phyloP scores from a whole-genome alignment of 2,888 invertebrate genomes.

The Lithophane socia region DNA sequence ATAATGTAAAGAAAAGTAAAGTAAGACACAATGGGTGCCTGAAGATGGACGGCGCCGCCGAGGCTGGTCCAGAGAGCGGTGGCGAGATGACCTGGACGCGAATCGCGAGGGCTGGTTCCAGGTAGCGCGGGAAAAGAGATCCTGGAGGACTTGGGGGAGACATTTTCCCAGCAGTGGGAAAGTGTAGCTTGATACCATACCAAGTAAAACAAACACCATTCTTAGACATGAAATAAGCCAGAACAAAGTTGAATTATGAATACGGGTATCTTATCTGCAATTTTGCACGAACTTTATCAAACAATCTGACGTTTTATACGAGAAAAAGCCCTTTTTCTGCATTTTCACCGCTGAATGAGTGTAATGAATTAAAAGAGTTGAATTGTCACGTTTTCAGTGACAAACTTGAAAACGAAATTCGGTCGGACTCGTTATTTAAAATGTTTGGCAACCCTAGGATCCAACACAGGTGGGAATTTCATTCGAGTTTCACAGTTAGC shows the following conservation, averaged over 20 bases:
- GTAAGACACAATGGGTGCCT: no score
- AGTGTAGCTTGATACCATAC: no score
- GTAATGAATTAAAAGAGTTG: not conserved
- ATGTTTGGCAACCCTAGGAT: conserved; percentile 48
- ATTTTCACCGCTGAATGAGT: not conserved
- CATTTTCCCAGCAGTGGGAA: no score
- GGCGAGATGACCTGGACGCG: no score
- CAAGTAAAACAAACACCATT: no score
- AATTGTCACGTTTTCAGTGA: not conserved
- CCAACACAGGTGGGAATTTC: conserved; percentile 65
- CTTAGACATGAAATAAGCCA: not conserved
- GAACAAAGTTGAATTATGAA: not conserved
- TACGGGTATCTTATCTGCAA: not conserved
- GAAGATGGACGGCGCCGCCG: no score
- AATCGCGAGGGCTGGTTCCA: no score
- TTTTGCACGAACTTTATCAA: not conserved
- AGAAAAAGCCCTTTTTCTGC: not conserved
- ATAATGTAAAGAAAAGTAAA: no score
- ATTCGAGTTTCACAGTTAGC: conserved; percentile 64
- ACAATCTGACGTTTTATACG: not conserved
- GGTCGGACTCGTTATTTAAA: not conserved
- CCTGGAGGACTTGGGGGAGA: no score
- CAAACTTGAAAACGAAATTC: not conserved
- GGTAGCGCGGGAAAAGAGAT: no score
- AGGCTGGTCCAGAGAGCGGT: no score